Evolutionary conservation across 37 sponge, comb jelly and placozoan species (phyloP).

Genomic region (Dysidea cf. avara): DNA sequence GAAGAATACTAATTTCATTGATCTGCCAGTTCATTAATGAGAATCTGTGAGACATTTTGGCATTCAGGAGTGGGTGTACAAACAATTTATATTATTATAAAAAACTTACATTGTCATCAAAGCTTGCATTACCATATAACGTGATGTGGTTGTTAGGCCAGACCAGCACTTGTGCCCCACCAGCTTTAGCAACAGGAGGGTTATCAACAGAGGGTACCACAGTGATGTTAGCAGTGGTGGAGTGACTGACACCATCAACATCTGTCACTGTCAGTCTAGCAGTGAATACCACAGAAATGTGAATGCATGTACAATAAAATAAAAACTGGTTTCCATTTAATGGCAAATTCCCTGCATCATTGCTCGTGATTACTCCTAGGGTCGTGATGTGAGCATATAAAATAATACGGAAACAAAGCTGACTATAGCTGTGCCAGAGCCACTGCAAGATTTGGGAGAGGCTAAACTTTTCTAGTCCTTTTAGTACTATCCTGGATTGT

Average conservation of each 20-base stretch:
- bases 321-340: too few species aligned
- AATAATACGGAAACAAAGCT: too few species aligned
- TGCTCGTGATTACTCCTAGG: too few species aligned
- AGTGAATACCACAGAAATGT: neutral
- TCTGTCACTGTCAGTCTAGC: constrained; percentile 74
- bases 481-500: too few species aligned
- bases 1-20: neutral
- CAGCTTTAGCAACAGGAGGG: constrained; percentile 68
- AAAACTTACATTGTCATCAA: constrained; percentile 45
- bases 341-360: too few species aligned
- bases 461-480: too few species aligned
- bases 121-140: constrained; percentile 55
- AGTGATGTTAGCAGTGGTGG: constrained; percentile 33
- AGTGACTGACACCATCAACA: constrained; percentile 28
- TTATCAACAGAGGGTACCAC: constrained; percentile 57
- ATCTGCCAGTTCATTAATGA: neutral
- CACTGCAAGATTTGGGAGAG: too few species aligned
- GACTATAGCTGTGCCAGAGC: too few species aligned
- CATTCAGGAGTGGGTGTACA: neutral
- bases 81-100: too few species aligned
- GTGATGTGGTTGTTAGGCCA: constrained; percentile 49
- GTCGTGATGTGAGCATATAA: too few species aligned
- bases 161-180: constrained; percentile 4
- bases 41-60: neutral
- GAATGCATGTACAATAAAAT: too few species aligned